A percentile compares a stretch with the other conserved stretches of the same genome.
Conservation (phyloP, 2,888 invertebrate genomes). For the Digitonthophagus gazella region DNA sequence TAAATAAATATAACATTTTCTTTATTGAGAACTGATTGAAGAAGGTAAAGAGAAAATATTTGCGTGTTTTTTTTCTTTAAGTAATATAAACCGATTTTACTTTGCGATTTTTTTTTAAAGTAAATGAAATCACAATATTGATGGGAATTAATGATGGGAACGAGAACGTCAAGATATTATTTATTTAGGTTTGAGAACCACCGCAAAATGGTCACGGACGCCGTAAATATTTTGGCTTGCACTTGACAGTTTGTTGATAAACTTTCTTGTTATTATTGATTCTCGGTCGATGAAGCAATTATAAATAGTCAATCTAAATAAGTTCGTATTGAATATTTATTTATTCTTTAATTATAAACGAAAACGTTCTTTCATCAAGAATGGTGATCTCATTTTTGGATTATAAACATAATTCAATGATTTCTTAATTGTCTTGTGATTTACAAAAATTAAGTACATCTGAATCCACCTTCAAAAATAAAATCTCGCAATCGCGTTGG, state of each 20-base stretch:
- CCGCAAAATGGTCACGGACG: background rate
- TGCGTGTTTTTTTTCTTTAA: background rate
- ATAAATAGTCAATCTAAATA: slow-evolving; percentile 19
- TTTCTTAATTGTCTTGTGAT: too few relatives aligned
- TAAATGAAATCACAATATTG: background rate
- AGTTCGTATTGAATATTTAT: slow-evolving; percentile 2
- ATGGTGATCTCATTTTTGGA: too few relatives aligned
- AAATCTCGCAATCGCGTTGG: background rate
- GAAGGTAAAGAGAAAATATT: background rate
- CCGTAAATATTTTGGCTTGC: slow-evolving; percentile 25
- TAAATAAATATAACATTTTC: background rate
- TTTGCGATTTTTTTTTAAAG: background rate
- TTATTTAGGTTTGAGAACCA: too few relatives aligned
- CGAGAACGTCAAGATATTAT: too few relatives aligned
- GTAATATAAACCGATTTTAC: background rate
- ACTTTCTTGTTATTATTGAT: slow-evolving; percentile 21
- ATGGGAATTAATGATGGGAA: too few relatives aligned
- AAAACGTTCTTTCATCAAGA: too few relatives aligned
- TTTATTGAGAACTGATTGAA: background rate
- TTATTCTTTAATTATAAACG: too few relatives aligned
- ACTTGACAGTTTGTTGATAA: slow-evolving; percentile 26
- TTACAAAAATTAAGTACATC: too few relatives aligned
- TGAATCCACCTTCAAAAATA: background rate
- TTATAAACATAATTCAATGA: too few relatives aligned
- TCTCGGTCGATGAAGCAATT: slow-evolving; percentile 18